Percentiles rank a stretch among this genome's conserved stretches.
phyloP scores from a whole-genome alignment of 2,797 vertebrate genomes.

The Trichosurus vulpecula region DNA sequence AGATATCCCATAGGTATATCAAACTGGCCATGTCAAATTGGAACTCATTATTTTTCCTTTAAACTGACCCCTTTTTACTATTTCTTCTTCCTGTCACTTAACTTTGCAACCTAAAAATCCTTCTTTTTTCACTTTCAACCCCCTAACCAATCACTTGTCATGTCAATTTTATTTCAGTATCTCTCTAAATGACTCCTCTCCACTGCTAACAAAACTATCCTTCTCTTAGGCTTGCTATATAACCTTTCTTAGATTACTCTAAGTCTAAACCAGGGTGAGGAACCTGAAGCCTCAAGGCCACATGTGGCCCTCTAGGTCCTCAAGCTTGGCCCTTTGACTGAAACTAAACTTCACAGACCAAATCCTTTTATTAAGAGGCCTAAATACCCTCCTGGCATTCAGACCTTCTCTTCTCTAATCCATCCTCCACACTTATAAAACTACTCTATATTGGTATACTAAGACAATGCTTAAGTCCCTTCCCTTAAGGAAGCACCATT shows the following conservation, averaged over 20 bases:
- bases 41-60: not conserved
- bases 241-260: not conserved
- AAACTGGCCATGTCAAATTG: not conserved
- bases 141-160: not conserved
- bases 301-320: no score
- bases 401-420: not conserved
- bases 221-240: not conserved
- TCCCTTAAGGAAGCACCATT: not conserved
- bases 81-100: not conserved
- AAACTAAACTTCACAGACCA: no score
- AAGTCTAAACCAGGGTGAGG: no score
- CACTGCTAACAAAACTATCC: not conserved
- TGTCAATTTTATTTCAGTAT: not conserved
- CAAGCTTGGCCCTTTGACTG: no score
- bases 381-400: no score
- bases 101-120: not conserved
- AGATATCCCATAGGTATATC: not conserved
- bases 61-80: not conserved
- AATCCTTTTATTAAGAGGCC: no score
- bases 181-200: not conserved
- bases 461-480: not conserved
- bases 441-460: no score
- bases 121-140: no score
- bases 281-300: no score
- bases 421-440: not conserved